Percentiles rank a stretch among this genome's conserved stretches.
phyloP scores from a whole-genome alignment of 2,797 vertebrate genomes.

The Pelobates cultripes region DNA sequence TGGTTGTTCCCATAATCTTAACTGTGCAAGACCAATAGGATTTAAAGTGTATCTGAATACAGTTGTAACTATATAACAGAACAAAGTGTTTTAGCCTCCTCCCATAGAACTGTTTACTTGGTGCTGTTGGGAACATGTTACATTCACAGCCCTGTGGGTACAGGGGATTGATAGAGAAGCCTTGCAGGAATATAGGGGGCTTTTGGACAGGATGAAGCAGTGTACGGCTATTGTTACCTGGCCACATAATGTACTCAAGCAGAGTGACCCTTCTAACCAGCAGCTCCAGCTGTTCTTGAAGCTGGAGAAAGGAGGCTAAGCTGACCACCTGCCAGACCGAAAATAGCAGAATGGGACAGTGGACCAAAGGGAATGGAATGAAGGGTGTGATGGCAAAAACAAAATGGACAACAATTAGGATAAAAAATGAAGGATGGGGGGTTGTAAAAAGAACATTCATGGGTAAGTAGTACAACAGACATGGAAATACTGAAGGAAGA shows the following conservation, averaged over 20 bases:
- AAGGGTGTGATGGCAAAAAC: conserved; percentile 12
- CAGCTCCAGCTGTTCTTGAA: conserved; percentile 97
- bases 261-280: conserved; percentile 98
- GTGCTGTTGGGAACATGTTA: conserved; percentile 12
- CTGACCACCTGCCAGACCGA: conserved; percentile 93
- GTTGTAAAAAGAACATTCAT: not conserved
- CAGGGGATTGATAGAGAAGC: conserved; percentile 4
- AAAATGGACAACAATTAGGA: not conserved
- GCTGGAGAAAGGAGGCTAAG: conserved; percentile 94
- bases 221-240: conserved; percentile 83
- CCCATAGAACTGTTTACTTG: not conserved
- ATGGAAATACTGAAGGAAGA: not conserved
- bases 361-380: conserved; percentile 5
- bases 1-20: too few relatives aligned
- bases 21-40: too few relatives aligned
- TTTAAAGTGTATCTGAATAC: too few relatives aligned
- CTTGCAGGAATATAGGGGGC: conserved; percentile 24
- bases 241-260: conserved; percentile 99
- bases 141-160: conserved; percentile 41
- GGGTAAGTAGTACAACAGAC: not conserved
- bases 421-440: not conserved
- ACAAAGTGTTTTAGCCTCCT: not conserved
- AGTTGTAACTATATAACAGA: too few relatives aligned
- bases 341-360: conserved; percentile 81
- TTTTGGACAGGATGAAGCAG: conserved; percentile 22